Evolutionary conservation across 1,140 invertebrate species (phyloP), one percentile per base, ranked within the genome.

Genomic region (Campoletis sonorensis): DNA sequence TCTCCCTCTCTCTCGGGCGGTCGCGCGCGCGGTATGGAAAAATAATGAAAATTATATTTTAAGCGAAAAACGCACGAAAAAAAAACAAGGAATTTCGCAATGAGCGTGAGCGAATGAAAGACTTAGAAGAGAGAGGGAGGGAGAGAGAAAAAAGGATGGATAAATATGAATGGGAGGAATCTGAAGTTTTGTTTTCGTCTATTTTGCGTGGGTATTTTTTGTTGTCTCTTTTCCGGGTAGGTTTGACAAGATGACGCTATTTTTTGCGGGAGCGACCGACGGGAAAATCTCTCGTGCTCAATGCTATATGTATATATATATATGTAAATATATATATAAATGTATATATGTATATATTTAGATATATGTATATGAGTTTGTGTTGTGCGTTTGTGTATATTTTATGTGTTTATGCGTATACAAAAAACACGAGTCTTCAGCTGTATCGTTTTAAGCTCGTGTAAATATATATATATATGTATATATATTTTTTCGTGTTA

Each of bases 171-270:
- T 33, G 33, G 15, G n/a, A 13, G 61, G 10, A 23, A 64, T 23
- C 2, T 23, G 26, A 26, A 45, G 40, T 45, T 45, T 67, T 67
- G 21, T 27, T 70, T 18, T 70, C n/a, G 26, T 33, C 15, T 70
- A 18, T 33, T 33, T 26, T 64, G 11, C 7, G 7, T 4, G 21
- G 13, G 27, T 64, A 26, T 64, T 64, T 64, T 64, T 21, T 64
- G 61, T 27, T 64, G 23, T 26, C 61, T 33, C 30, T 70, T 70
- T 70, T 30, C 30, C 30, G 67, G 0, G n/a, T 37, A 70, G 67
- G 15, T 30, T 70, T 70, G 67, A 70, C 67, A 70, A 70, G 67
- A 70, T 30, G 67, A 10, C 67, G 30, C 67, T 70, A 5, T 70
- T 70, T 70, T 64, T 23, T 33, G 30, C 61, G 61, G 61, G 61